Evolutionary conservation across 2,888 invertebrate genomes (phyloP), one percentile per base, ranked within the genome.

Genomic region (Acrobasis suavella): DNA sequence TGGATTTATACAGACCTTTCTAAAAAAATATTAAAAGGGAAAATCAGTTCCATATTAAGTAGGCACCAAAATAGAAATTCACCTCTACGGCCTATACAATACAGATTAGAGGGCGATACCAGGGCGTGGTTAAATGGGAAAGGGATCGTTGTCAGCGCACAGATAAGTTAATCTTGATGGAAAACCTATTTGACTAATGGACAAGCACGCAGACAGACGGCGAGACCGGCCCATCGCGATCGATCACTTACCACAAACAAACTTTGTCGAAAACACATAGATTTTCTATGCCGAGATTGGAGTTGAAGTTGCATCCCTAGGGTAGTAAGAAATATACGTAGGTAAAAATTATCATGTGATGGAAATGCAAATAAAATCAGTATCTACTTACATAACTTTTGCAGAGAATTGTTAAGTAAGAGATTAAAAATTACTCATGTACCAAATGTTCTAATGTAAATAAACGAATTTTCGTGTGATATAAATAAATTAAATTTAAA

Each of bases 141-240:
- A 55, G 69, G 71, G 73, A 67, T 65, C 66, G 70, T 74, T 77
- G 78, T 82, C 79, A 76, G 68, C 68, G 65, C 64, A 72, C 69
- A 74, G 83, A 82, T 80, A 82, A 79, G 81, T 81, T 82, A 81
- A 86, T 85, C 83, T 83, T 83, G 85, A 86, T 85, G 77, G 83
- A 83, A 82, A 85, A 82, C 76, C 83, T 81, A 83, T 86, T 83
- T 78, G 79, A 78, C 82, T 86, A 83, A 86, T 85, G 84, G 83
- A 82, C 66, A 74, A 66, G 71, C 72, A 73, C 72, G 73, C 73
- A 69, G 73, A 67, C 69, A 60, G 67, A 63, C 68, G 69, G 68
- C 68, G 69, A 63, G 62, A 58, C 65, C 68, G 63, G 69, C 64
- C 70, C 65, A 65, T 64, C 50, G 64, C 76, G 66, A 79, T 82